Conservation (phyloP, 2,888 invertebrate genomes). For the Neelides folsomi region DNA sequence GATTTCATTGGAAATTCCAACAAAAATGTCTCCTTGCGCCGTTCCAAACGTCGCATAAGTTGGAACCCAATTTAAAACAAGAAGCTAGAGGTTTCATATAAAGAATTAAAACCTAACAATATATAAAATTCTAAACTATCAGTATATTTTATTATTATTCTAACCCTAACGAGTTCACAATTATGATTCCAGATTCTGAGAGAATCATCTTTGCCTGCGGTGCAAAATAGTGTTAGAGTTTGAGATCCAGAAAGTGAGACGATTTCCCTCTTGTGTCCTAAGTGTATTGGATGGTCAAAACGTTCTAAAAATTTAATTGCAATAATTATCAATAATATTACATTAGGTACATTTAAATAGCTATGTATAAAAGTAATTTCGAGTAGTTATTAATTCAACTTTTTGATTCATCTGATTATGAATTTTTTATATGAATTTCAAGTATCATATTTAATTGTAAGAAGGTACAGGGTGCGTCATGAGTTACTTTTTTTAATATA, state of each 20-base stretch:
- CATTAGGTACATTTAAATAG: too few relatives aligned
- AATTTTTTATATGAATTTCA: too few relatives aligned
- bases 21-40: constrained; percentile 27
- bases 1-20: constrained; percentile 21
- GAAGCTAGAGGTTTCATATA: too few relatives aligned
- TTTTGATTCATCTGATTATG: too few relatives aligned
- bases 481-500: too few relatives aligned
- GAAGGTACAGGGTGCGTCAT: too few relatives aligned
- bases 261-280: constrained; percentile 25
- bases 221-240: constrained; percentile 27
- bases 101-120: too few relatives aligned
- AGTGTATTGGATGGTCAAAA: constrained; percentile 21
- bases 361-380: too few relatives aligned
- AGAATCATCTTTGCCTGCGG: constrained; percentile 27
- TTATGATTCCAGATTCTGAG: constrained; percentile 28
- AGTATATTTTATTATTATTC: neutral
- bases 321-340: too few relatives aligned
- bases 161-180: constrained; percentile 26
- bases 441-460: too few relatives aligned
- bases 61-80: constrained; percentile 25
- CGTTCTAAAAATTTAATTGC: constrained; percentile 16
- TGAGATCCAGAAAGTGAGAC: constrained; percentile 20
- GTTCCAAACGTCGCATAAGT: constrained; percentile 24
- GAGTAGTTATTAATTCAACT: too few relatives aligned
- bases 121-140: too few relatives aligned